Percentiles rank a stretch among this genome's conserved stretches.
These are phyloP conservation scores for Cyclura pinguis DNA, from an alignment of 2,797 vertebrate species.

Conservation along the genomic window DNA sequence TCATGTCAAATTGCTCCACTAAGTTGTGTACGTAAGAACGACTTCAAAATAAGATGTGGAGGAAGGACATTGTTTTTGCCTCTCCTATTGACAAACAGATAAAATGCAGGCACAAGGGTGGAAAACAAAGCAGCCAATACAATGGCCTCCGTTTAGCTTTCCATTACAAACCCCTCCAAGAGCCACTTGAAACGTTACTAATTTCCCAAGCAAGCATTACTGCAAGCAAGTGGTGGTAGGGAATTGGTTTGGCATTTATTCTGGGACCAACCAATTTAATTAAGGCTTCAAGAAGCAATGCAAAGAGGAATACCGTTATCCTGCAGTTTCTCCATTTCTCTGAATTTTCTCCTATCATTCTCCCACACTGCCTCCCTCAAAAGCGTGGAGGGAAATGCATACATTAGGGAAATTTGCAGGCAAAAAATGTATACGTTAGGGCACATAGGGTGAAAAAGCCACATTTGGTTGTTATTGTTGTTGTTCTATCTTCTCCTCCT, in stretches of 20 bases:
- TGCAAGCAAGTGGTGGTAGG: neutral
- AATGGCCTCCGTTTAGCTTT: neutral
- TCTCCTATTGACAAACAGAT: neutral
- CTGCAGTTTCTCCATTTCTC: no score
- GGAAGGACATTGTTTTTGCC: neutral
- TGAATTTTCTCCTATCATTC: no score
- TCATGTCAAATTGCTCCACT: neutral
- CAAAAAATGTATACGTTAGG: no score
- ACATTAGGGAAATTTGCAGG: no score
- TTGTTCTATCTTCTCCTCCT: no score
- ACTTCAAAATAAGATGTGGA: neutral
- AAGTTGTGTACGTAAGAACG: neutral
- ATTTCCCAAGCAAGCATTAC: neutral
- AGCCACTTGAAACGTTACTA: neutral
- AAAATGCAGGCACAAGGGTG: neutral
- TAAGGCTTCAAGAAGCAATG: neutral
- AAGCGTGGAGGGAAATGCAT: no score
- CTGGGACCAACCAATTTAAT: neutral
- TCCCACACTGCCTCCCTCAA: no score
- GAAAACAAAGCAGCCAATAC: neutral
- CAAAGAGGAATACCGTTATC: neutral
- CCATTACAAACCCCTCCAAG: neutral
- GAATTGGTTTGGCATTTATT: neutral
- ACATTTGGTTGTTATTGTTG: no score
- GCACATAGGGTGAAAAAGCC: no score